These are phyloP conservation scores for Caenorhabditis afra DNA, from an alignment of 2,888 invertebrate genomes.

Conservation along the genomic window DNA sequence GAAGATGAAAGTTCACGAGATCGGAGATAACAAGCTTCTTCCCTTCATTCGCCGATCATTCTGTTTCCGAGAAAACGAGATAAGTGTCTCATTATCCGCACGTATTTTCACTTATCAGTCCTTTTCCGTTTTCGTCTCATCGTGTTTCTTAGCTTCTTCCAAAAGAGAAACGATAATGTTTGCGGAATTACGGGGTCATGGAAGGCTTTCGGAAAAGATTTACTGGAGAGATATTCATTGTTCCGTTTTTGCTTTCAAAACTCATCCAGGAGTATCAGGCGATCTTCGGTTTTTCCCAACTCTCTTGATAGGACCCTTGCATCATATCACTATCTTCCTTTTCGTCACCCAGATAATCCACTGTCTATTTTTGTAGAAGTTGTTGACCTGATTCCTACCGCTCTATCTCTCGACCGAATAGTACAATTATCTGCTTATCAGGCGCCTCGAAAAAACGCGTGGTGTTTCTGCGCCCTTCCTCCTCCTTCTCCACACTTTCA, in stretches of 20 bases:
- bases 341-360: background rate
- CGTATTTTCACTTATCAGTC: constrained; percentile 28
- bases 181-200: constrained; percentile 6
- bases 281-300: too few species aligned
- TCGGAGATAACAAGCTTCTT: constrained; percentile 47
- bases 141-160: constrained; percentile 24
- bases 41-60: constrained; percentile 27
- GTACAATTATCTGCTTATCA: constrained; percentile 50
- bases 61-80: constrained; percentile 8
- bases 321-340: background rate
- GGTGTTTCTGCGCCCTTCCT: constrained; percentile 11
- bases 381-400: constrained; percentile 15
- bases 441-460: constrained; percentile 19
- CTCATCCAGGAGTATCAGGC: too few species aligned
- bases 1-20: constrained; percentile 56
- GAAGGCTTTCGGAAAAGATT: constrained; percentile 7
- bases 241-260: too few species aligned
- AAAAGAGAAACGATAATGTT: constrained; percentile 1
- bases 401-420: constrained; percentile 19
- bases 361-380: background rate
- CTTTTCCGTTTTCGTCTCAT: background rate
- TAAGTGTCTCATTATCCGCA: constrained; percentile 7
- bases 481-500: constrained; percentile 45
- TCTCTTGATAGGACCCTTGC: too few species aligned
- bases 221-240: background rate